Evolutionary conservation across 2,113 vertebrate species (phyloP).

Genomic region (Dromiciops gliroides): DNA sequence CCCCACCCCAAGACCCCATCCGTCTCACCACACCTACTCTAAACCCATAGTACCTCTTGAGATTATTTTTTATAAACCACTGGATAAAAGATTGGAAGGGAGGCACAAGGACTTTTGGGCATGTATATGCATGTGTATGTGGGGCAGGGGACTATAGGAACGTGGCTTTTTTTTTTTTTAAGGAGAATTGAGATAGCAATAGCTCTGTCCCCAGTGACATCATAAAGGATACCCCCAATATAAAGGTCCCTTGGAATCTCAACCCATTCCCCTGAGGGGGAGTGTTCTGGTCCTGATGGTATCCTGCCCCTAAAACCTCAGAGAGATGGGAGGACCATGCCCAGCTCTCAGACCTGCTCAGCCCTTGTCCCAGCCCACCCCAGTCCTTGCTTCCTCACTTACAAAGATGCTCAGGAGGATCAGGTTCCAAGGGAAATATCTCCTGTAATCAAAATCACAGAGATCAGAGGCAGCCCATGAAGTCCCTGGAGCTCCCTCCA

Average conservation of each 20-base stretch:
- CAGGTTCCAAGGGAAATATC: slow-evolving; percentile 95
- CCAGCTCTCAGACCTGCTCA: background rate
- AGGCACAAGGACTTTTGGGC: background rate
- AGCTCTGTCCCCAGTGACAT: background rate
- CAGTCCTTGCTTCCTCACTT: slow-evolving; percentile 77
- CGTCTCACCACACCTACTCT: background rate
- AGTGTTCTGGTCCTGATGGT: background rate
- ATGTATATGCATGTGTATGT: background rate
- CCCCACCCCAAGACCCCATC: background rate
- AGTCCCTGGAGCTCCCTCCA: background rate
- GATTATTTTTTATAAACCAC: background rate
- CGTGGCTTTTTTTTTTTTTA: background rate
- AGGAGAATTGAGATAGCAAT: background rate
- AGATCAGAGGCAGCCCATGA: background rate
- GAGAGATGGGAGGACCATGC: too few relatives aligned
- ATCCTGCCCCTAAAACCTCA: background rate
- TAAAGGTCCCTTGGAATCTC: background rate
- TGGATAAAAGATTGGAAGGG: background rate
- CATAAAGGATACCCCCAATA: background rate
- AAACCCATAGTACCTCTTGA: background rate
- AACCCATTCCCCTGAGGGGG: background rate
- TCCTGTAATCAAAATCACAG: slow-evolving; percentile 85
- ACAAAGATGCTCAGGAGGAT: slow-evolving; percentile 94
- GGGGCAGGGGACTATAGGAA: background rate
- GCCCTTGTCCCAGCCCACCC: background rate